These are phyloP conservation scores for Salvator merianae DNA, from an alignment of 2,113 vertebrate genomes.

Conservation along the genomic window DNA sequence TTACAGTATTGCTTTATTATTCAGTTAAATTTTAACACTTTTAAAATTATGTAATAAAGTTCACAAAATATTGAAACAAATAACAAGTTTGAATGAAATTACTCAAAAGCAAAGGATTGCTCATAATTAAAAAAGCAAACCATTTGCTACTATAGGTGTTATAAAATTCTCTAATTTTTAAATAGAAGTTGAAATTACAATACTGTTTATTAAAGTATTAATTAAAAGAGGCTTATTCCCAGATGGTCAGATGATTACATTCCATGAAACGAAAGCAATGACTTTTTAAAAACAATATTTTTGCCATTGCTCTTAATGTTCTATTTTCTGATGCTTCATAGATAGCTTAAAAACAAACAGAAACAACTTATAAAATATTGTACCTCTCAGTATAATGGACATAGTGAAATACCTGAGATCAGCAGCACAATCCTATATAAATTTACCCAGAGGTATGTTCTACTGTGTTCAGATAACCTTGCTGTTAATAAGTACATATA, in stretches of 20 bases:
- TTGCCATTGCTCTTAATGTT: background rate
- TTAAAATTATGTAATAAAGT: background rate
- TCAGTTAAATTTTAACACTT: background rate
- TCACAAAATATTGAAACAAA: background rate
- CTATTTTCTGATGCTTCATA: background rate
- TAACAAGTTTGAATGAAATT: background rate
- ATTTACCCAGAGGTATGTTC: background rate
- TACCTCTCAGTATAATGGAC: background rate
- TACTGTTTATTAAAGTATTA: background rate
- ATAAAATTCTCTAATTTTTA: background rate
- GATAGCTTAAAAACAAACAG: background rate
- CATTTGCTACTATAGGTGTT: background rate
- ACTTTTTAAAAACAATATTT: background rate
- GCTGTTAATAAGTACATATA: background rate
- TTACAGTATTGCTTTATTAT: background rate
- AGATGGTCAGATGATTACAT: background rate
- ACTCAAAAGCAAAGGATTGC: background rate
- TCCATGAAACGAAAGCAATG: background rate
- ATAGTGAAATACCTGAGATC: background rate
- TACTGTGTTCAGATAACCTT: background rate
- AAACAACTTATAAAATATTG: background rate
- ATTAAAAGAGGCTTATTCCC: background rate
- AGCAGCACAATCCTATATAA: background rate
- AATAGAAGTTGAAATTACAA: background rate
- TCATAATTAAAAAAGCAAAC: conserved; percentile 27